Percentiles rank a stretch among this genome's conserved stretches.
Conservation (phyloP, 2,113 vertebrate genomes). For the Alethe diademata region DNA sequence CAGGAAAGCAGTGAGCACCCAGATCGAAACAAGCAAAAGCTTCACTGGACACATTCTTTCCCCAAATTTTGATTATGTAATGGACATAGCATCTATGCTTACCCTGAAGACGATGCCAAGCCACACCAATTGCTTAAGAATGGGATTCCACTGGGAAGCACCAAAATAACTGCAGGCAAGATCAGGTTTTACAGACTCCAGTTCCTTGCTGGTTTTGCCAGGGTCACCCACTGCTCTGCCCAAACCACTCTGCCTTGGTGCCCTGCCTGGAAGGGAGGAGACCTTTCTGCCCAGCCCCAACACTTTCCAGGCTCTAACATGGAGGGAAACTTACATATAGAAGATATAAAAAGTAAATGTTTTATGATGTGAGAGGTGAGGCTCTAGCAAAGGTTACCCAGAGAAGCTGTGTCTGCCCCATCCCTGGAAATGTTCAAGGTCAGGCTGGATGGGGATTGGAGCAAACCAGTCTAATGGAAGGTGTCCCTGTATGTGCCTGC, state of each 20-base stretch:
- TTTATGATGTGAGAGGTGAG: not conserved
- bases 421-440: not conserved
- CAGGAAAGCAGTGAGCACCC: not conserved
- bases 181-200: not conserved
- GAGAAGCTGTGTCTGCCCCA: not conserved
- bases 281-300: not conserved
- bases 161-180: not conserved
- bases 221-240: not conserved
- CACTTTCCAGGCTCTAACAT: not conserved
- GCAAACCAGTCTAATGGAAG: not conserved
- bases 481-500: not conserved
- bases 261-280: not conserved
- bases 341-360: not conserved
- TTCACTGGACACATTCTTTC: not conserved
- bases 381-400: not conserved
- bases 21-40: not conserved
- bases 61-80: not conserved
- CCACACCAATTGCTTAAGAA: accelerated
- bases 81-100: not conserved
- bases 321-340: not conserved
- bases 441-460: not conserved
- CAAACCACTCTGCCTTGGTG: not conserved
- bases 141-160: not conserved
- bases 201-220: not conserved
- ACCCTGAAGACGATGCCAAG: not conserved